phyloP scores from a whole-genome alignment of 2,797 vertebrate genomes.

The Diglossa cyanea region DNA sequence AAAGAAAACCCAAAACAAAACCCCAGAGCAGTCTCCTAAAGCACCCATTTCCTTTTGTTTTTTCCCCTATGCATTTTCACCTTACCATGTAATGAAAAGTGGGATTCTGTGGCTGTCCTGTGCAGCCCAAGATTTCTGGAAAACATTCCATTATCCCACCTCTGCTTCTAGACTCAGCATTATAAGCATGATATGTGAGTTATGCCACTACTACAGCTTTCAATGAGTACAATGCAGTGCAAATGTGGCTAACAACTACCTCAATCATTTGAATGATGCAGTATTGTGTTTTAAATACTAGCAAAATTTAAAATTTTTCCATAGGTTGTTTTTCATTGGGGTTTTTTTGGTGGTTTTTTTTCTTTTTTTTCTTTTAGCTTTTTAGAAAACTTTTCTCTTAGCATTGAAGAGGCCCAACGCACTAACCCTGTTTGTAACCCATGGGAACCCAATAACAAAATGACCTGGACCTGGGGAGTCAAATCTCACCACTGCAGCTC shows the following conservation, averaged over 20 bases:
- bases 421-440: background rate
- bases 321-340: fast-evolving
- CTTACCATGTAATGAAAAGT: background rate
- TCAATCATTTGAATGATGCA: background rate
- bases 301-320: background rate
- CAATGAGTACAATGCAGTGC: background rate
- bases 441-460: background rate
- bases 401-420: background rate
- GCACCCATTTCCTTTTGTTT: background rate
- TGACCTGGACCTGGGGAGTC: background rate
- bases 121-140: background rate
- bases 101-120: background rate
- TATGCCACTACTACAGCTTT: background rate
- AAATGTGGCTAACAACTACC: background rate
- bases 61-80: background rate
- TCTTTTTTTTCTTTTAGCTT: background rate
- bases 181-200: background rate
- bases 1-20: background rate
- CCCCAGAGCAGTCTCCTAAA: background rate
- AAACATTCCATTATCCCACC: background rate
- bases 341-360: too few relatives aligned
- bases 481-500: background rate
- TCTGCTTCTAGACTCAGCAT: background rate
- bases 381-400: background rate
- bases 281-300: background rate